Base-by-base conservation (phyloP, 2,797 vertebrate genomes). In the Fratercula arctica region DNA sequence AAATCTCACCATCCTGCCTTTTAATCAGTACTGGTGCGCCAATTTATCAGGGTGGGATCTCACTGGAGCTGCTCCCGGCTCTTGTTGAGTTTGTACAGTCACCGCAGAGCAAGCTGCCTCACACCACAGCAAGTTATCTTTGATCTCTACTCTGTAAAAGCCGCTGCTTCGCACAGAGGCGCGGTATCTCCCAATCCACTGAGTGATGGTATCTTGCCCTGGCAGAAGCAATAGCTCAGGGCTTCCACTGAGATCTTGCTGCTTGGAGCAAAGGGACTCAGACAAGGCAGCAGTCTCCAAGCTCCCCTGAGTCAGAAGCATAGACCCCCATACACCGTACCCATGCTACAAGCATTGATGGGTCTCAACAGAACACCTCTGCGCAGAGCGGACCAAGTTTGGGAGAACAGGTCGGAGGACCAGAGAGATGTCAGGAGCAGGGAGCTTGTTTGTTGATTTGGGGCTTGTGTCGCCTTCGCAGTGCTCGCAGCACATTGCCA, bases 1-100 rank as follows among this genome's bases (percentile, higher is more conserved):
- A 94, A 91, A 94, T 94, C 90, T 95, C 88, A 46, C 16, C 63
- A 73, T 86, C 31, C 69, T 88, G 73, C 92, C 56, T 94, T 94
- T 51, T 92, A 95, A 90, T 87, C 95, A 92, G 67, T 86, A 31
- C 33, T 26, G 17, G 80, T 51, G 54, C 26, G 76, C 33, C 3
- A 6, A 63, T 88, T 95, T 91, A 88, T 95, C 45, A 28, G 90
- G 35, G 51, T 90, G 43, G 50, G 24, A 96, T 96, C 93, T 85
- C 46, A 15, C 2, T 3, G 50, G 67, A 95, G 5, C 67, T 20
- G 43, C 63, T 96, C 66, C 37, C 45, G 66, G 66, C 24, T 57
- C 33, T 74, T 46, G 10, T 10, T 86, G 77, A 37, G 85, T 90
- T 91, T 31, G 9, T 73, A 50, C 5, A 69, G 66, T 59, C 31